Evolutionary conservation across 2,797 vertebrate species (phyloP).

Genomic region (Sphenodon punctatus): DNA sequence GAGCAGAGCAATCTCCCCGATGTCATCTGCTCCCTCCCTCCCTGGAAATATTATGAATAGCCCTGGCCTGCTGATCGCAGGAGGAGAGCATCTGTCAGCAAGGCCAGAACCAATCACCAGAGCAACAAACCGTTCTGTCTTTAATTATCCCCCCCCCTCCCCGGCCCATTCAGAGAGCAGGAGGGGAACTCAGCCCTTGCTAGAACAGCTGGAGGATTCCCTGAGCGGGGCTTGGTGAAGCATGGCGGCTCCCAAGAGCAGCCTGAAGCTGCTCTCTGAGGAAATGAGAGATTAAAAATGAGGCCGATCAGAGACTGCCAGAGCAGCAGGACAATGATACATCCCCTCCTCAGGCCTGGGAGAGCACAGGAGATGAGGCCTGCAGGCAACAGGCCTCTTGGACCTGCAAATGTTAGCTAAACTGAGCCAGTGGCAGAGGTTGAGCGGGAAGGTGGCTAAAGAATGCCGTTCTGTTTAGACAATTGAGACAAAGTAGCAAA

Average conservation of each 20-base stretch:
- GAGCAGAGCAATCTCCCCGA: background rate
- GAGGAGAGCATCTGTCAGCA: background rate
- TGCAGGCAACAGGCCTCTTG: background rate
- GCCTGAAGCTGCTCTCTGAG: slow-evolving; percentile 22
- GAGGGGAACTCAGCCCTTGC: background rate
- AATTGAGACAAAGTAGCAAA: too few species aligned
- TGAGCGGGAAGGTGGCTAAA: too few species aligned
- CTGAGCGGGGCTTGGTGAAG: slow-evolving; percentile 2
- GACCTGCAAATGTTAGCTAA: background rate
- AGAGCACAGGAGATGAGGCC: background rate
- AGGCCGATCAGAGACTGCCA: slow-evolving; percentile 39
- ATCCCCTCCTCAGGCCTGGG: background rate
- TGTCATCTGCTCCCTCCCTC: background rate
- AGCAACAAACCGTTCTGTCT: background rate
- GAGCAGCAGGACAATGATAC: background rate
- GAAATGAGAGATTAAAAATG: slow-evolving; percentile 46
- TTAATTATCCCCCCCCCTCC: slow-evolving; percentile 1
- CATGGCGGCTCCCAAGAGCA: slow-evolving; percentile 27
- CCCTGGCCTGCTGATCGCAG: background rate
- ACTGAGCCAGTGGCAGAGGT: background rate
- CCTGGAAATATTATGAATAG: background rate
- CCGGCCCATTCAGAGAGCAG: background rate
- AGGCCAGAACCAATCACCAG: background rate
- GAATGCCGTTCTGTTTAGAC: too few species aligned
- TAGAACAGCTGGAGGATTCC: background rate